Base-by-base conservation (phyloP, 2,113 vertebrate species). In the Corynorhinus townsendii region DNA sequence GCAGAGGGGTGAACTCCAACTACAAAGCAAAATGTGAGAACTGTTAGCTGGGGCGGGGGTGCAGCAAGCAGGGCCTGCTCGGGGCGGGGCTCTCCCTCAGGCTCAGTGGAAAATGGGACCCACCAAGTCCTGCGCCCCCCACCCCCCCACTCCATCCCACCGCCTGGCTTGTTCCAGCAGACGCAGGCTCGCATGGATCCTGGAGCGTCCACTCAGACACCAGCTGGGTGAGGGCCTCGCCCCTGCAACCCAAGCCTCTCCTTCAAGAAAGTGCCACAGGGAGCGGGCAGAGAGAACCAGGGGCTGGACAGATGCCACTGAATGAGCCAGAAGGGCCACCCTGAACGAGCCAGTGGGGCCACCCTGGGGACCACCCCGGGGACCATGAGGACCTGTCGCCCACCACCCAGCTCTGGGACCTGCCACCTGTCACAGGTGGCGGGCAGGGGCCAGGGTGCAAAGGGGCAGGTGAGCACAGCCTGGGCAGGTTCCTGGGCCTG, bases 1-100 rank as follows among this genome's bases (percentile, higher is more conserved):
- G 1, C 14, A 28, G 45, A 38, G 72, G n/a, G 28, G 54, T 56
- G 35, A 91, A 64, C 52, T 96, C 91, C 95, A 96, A 43, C 89
- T 92, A 71, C 92, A 93, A 93, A 96, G 95, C 92, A 90, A 92
- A 95, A 15, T 2, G 43, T 77, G 43, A 93, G 35, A 84, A 16
- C n/a, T 2, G 40, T 97, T 88, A 94, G 96, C 76, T 47, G 49
- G 77, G 15, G 43, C 9, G 22, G 45, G 54, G n/a, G 6, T 11
- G 71, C 43, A 35, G 96, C 85, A 94, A 87, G 92, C 56, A 28
- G 3, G 30, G 38, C 62, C 59, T 35, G 35, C 68, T 72, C 11
- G 0, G 30, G 19, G 7, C 4, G 33, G 7, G n/a, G 28, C 26
- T 87, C 35, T 5, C 47, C 83, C 40, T 45, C 30, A 5, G 79